phyloP scores from a whole-genome alignment of 2,797 vertebrate genomes.

The Miichthys miiuy region DNA sequence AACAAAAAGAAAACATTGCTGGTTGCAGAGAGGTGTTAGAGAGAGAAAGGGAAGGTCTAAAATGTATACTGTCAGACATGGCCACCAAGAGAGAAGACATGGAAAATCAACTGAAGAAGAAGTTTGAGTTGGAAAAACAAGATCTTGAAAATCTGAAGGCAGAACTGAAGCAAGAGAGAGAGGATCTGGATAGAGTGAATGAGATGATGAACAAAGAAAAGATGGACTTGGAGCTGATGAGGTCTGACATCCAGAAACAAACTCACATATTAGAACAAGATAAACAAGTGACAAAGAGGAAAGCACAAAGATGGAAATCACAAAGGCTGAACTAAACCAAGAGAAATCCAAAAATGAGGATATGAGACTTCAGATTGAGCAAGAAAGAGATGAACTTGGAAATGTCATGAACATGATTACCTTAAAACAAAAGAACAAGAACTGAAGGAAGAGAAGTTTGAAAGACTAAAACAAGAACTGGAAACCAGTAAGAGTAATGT shows the following conservation, averaged over 20 bases:
- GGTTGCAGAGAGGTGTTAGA: background rate
- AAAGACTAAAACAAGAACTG: background rate
- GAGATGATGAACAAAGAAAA: background rate
- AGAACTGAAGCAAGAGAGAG: slow-evolving; percentile 37
- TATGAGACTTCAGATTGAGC: too few relatives aligned
- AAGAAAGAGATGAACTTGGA: background rate
- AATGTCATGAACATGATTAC: background rate
- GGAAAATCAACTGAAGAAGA: background rate
- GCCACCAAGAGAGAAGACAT: background rate
- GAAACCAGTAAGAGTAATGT: too few relatives aligned
- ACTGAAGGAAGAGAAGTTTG: background rate
- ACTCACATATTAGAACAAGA: background rate
- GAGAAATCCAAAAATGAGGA: background rate
- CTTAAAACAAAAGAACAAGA: background rate
- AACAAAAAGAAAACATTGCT: background rate
- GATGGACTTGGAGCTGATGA: background rate
- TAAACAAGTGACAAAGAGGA: background rate
- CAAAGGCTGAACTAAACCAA: background rate
- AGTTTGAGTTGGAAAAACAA: background rate
- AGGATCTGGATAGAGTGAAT: slow-evolving; percentile 24
- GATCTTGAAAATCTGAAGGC: background rate
- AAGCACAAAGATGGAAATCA: background rate
- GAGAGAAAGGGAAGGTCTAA: slow-evolving; percentile 14
- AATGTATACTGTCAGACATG: slow-evolving; percentile 31
- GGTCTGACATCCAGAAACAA: background rate